These are phyloP conservation scores for Cinara cedri DNA, from an alignment of 2,888 invertebrate species.

Conservation along the genomic window DNA sequence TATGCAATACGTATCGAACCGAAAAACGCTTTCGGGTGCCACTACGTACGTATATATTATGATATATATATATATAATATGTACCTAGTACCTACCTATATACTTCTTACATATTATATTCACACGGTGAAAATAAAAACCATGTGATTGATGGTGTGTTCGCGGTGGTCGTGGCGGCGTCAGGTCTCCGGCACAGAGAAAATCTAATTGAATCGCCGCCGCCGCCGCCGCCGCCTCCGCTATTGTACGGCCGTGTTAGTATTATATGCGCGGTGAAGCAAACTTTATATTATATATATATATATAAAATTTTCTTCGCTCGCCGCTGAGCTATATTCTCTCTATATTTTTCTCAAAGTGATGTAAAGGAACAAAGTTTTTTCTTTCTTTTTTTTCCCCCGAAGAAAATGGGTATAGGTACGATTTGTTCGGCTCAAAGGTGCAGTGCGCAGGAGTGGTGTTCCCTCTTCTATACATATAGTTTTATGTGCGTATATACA, in stretches of 20 bases:
- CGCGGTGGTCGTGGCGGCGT: background rate
- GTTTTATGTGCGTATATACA: background rate
- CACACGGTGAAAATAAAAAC: background rate
- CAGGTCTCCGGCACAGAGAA: slow-evolving; percentile 13
- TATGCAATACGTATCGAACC: slow-evolving; percentile 1
- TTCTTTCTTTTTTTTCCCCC: no score
- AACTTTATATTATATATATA: slow-evolving; percentile 46
- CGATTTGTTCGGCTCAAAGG: slow-evolving; percentile 16
- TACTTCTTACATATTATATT: slow-evolving; percentile 18
- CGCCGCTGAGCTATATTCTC: background rate
- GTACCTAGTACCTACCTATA: background rate
- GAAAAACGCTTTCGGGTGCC: slow-evolving; percentile 38
- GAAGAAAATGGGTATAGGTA: background rate
- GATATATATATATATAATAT: background rate
- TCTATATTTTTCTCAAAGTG: background rate
- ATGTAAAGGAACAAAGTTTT: background rate
- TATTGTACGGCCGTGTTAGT: no score
- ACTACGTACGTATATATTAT: background rate
- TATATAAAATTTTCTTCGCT: background rate
- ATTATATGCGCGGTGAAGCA: background rate
- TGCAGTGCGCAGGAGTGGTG: background rate
- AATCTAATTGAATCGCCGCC: slow-evolving; percentile 47
- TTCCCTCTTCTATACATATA: background rate
- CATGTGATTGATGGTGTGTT: slow-evolving; percentile 51
- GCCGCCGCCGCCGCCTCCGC: background rate